A percentile compares a stretch with the other conserved stretches of the same genome.
These are phyloP conservation scores for Cantharis rufa DNA, from an alignment of 2,888 invertebrate genomes.

Conservation along the genomic window DNA sequence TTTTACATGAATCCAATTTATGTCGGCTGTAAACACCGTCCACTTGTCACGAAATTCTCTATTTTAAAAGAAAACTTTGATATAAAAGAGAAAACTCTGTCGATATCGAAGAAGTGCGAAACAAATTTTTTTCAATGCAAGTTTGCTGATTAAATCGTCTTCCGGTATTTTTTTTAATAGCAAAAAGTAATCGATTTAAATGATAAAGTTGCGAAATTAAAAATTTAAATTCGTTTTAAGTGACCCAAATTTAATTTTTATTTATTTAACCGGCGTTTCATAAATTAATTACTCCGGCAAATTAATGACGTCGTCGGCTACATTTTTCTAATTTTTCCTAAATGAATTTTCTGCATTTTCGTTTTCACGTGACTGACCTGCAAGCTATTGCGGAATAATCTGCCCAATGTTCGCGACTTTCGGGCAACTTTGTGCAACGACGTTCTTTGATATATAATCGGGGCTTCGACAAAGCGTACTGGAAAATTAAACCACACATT, in stretches of 20 bases:
- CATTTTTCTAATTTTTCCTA: neutral
- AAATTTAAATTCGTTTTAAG: neutral
- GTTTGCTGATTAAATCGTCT: neutral
- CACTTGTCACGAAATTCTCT: constrained; percentile 19
- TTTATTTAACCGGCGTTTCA: neutral
- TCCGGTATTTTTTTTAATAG: neutral
- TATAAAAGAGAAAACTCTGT: neutral
- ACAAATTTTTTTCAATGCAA: neutral
- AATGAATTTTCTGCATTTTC: neutral
- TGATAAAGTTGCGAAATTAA: neutral
- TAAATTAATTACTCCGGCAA: neutral
- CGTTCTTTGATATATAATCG: neutral
- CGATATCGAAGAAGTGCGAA: neutral
- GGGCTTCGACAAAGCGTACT: neutral
- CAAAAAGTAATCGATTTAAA: neutral
- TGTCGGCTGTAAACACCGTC: constrained; percentile 22
- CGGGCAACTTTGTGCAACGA: neutral
- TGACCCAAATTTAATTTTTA: neutral
- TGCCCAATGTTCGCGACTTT: neutral
- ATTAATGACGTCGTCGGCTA: neutral
- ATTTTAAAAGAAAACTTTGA: constrained; percentile 16
- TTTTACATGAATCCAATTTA: constrained; percentile 25
- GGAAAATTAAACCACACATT: neutral
- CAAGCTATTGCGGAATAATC: neutral
- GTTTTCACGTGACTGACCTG: neutral